Conservation (phyloP, 2,888 invertebrate species). For the Gryllus longicercus region DNA sequence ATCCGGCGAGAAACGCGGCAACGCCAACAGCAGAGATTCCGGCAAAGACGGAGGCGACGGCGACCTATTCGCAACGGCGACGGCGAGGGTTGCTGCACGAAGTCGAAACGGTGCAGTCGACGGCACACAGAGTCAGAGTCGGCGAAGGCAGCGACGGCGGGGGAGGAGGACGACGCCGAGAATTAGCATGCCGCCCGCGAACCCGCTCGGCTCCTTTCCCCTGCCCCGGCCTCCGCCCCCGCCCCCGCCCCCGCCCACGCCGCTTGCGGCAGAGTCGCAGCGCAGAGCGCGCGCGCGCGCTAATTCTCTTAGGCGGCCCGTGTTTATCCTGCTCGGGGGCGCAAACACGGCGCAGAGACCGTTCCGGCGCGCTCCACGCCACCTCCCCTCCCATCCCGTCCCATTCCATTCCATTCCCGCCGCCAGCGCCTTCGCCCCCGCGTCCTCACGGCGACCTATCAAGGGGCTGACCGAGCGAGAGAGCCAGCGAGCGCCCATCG, state of each 20-base stretch:
- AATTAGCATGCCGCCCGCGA: background rate
- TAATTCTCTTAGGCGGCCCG: constrained; percentile 8
- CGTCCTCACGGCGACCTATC: background rate
- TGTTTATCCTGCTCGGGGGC: constrained; percentile 17
- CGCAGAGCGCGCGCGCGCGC: no score
- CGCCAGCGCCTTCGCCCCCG: background rate
- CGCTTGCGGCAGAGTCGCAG: background rate
- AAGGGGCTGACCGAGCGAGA: no score
- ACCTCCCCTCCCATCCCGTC: no score
- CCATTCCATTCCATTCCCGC: background rate
- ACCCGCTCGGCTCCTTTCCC: background rate
- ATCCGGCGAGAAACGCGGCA: no score
- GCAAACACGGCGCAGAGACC: background rate
- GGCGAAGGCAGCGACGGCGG: background rate
- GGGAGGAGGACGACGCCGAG: background rate
- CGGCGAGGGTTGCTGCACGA: background rate
- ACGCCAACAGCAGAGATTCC: no score
- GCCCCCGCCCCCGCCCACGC: background rate
- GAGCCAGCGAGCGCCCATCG: no score
- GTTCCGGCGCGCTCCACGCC: background rate
- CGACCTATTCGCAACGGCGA: background rate
- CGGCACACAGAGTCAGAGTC: background rate
- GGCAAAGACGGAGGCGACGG: no score
- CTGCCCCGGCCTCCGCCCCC: background rate
- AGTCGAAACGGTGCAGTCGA: background rate